Conservation (phyloP, 1,140 invertebrate genomes). For the Aphaenogaster floridana region DNA sequence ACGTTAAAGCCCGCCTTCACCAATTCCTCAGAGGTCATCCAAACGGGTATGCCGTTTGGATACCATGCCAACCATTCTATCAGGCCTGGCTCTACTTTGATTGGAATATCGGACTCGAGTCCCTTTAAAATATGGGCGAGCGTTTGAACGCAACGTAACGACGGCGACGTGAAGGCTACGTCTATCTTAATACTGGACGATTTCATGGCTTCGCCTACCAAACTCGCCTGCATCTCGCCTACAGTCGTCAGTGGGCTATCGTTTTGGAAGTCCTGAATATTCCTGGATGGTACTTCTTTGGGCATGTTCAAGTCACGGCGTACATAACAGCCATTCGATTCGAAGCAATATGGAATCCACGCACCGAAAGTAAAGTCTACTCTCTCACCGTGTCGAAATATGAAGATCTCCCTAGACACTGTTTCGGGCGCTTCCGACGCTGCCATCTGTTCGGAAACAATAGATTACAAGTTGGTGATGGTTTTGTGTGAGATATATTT, state of each 20-base stretch:
- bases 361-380: slow-evolving; percentile 96
- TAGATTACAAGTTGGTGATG: slow-evolving; percentile 34
- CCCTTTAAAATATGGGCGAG: slow-evolving; percentile 83
- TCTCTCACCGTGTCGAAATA: slow-evolving; percentile 95
- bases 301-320: slow-evolving; percentile 97
- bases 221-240: slow-evolving; percentile 90
- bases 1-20: slow-evolving; percentile 92
- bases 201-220: slow-evolving; percentile 93
- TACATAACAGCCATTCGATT: slow-evolving; percentile 92
- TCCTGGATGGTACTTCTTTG: slow-evolving; percentile 89
- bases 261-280: slow-evolving; percentile 90
- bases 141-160: slow-evolving; percentile 96
- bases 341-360: slow-evolving; percentile 96
- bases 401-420: slow-evolving; percentile 89
- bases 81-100: slow-evolving; percentile 95
- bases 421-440: slow-evolving; percentile 78
- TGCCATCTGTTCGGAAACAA: slow-evolving; percentile 77
- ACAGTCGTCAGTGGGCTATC: slow-evolving; percentile 96
- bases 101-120: slow-evolving; percentile 83
- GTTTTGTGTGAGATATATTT: slow-evolving; percentile 30
- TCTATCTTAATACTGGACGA: slow-evolving; percentile 90
- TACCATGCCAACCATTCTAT: slow-evolving; percentile 98
- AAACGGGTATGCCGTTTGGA: slow-evolving; percentile 92
- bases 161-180: slow-evolving; percentile 94
- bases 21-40: slow-evolving; percentile 92